A percentile compares a stretch with the other conserved stretches of the same genome.
Evolutionary conservation across 2,113 vertebrate genomes (phyloP).

Genomic region (Oncorhynchus kisutch): DNA sequence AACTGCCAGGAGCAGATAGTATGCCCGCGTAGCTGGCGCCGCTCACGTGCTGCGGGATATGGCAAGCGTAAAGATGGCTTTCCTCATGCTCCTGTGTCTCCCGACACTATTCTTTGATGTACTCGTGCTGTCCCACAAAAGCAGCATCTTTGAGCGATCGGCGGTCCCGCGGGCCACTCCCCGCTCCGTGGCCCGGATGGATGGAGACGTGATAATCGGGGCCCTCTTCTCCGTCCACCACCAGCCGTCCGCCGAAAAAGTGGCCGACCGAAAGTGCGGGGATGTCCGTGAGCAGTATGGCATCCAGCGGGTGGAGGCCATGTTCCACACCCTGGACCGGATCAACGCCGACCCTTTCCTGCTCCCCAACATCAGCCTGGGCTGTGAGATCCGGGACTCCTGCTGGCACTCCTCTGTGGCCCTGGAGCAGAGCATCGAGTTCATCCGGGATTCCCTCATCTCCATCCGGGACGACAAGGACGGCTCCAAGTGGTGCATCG

Average conservation of each 20-base stretch:
- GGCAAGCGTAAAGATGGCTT: conserved; percentile 82
- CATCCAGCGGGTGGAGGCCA: conserved; percentile 97
- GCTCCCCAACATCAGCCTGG: conserved; percentile 94
- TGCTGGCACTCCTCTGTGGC: conserved; percentile 99
- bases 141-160: conserved; percentile 67
- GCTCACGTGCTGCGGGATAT: conserved; percentile 67
- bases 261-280: conserved; percentile 95
- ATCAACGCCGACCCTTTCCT: conserved; percentile 90
- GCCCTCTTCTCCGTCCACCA: conserved; percentile 98
- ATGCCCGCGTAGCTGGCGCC: conserved; percentile 59
- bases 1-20: conserved; percentile 49
- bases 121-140: conserved; percentile 56
- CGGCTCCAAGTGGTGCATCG: conserved; percentile 86
- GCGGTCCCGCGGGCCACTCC: conserved; percentile 76
- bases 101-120: conserved; percentile 61
- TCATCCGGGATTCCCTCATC: conserved; percentile 97
- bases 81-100: conserved; percentile 75
- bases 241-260: conserved; percentile 93
- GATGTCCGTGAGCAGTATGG: conserved; percentile 98
- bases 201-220: conserved; percentile 97
- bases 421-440: conserved; percentile 98
- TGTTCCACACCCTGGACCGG: conserved; percentile 97
- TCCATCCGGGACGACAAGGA: conserved; percentile 95
- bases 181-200: conserved; percentile 92
- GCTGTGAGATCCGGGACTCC: conserved; percentile 97